A percentile compares a stretch with the other conserved stretches of the same genome.
These are phyloP conservation scores for Caenorhabditis sinica DNA, from an alignment of 2,888 invertebrate genomes.

Conservation along the genomic window DNA sequence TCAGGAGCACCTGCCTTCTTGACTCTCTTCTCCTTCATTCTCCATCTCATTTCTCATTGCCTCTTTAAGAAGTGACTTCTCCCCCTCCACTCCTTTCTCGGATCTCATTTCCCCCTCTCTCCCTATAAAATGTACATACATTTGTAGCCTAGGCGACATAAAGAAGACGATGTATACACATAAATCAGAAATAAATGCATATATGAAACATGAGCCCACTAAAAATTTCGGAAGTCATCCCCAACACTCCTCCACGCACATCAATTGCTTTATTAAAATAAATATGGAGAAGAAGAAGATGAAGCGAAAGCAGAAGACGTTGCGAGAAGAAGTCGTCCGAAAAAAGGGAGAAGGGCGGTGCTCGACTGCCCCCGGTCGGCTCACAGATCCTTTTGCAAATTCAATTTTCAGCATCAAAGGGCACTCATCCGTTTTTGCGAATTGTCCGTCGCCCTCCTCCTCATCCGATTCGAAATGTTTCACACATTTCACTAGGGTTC, in stretches of 20 bases:
- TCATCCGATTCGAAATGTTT: conserved; percentile 15
- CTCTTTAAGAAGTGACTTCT: neutral
- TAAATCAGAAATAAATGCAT: conserved; percentile 36
- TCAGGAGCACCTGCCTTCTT: conserved; percentile 23
- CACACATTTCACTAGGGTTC: conserved; percentile 18
- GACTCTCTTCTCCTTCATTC: neutral
- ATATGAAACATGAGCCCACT: neutral
- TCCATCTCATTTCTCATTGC: conserved; percentile 45
- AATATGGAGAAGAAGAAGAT: conserved; percentile 16
- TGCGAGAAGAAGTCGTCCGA: neutral
- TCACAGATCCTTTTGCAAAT: conserved; percentile 30
- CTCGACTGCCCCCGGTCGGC: neutral
- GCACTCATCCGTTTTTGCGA: conserved; percentile 44
- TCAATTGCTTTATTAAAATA: conserved; percentile 41
- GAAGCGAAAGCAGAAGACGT: conserved; percentile 20
- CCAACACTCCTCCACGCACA: no score
- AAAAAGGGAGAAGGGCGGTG: conserved; percentile 18
- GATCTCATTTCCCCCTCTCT: conserved; percentile 9
- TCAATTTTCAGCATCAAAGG: conserved; percentile 61
- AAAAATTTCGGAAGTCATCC: conserved; percentile 28
- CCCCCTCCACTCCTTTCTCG: neutral
- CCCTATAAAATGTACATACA: conserved; percentile 59
- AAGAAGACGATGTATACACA: conserved; percentile 19
- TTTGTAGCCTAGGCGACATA: conserved; percentile 62
- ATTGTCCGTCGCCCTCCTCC: neutral